These are phyloP conservation scores for Pasiphila rectangulata DNA, from an alignment of 2,888 invertebrate species.

Conservation along the genomic window DNA sequence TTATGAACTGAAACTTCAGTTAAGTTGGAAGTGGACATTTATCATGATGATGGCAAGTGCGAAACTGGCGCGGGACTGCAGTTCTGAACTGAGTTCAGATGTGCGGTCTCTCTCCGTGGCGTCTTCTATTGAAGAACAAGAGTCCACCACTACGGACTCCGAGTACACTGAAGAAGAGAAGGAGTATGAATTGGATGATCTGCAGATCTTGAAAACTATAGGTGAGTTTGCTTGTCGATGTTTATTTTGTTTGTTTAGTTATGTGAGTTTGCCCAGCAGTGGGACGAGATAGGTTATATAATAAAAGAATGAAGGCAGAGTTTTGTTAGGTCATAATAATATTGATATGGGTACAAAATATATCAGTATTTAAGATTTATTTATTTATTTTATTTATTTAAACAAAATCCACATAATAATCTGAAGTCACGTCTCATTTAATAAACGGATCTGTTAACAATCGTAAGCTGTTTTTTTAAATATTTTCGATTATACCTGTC, in stretches of 20 bases:
- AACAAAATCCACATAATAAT: not conserved
- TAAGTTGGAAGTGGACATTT: conserved; percentile 29
- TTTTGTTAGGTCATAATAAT: not conserved
- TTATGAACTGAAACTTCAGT: conserved; percentile 36
- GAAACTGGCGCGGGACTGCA: conserved; percentile 77
- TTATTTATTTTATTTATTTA: not conserved
- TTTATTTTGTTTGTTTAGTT: not conserved
- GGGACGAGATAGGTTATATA: too few species aligned
- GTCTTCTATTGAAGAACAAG: conserved; percentile 79
- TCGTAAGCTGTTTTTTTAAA: too few species aligned
- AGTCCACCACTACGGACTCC: conserved; percentile 78
- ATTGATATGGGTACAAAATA: not conserved
- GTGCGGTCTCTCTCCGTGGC: conserved; percentile 74
- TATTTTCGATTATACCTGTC: too few species aligned
- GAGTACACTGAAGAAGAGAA: conserved; percentile 82
- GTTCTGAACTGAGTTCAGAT: conserved; percentile 75
- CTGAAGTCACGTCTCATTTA: too few species aligned
- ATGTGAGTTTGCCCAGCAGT: too few species aligned
- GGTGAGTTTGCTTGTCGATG: conserved; percentile 82
- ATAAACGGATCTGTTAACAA: too few species aligned
- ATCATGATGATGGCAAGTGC: conserved; percentile 80
- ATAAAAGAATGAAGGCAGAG: too few species aligned
- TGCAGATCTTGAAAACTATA: conserved; percentile 92
- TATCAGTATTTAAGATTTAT: not conserved
- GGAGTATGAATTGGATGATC: conserved; percentile 87